Percentiles rank a stretch among this genome's conserved stretches.
Conservation (phyloP, 2,113 vertebrate species). For the Camelus dromedarius region DNA sequence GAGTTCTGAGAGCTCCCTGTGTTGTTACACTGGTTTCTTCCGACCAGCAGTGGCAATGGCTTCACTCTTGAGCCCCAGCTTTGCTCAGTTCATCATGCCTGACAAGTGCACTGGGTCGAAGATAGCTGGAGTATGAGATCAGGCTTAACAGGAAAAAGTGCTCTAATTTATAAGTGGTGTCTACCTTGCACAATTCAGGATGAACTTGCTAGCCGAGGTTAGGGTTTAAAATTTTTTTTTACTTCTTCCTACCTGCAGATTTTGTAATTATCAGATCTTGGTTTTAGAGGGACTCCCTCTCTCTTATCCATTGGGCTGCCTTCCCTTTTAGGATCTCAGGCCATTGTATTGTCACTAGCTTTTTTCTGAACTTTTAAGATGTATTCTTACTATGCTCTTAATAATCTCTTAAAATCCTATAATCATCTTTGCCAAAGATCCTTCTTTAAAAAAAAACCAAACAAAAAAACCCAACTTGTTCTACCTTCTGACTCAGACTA, state of each 20-base stretch:
- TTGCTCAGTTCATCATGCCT: not conserved
- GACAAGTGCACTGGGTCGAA: not conserved
- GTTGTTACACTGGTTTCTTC: not conserved
- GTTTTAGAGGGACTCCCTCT: not conserved
- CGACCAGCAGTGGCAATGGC: not conserved
- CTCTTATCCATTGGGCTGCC: not conserved
- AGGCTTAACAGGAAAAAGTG: not conserved
- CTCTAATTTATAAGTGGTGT: not conserved
- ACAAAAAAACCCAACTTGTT: not conserved
- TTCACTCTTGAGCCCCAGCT: not conserved
- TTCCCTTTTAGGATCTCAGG: slow-evolving; percentile 14
- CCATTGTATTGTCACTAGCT: not conserved
- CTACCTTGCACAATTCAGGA: not conserved
- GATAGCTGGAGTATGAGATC: not conserved
- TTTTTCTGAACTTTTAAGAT: slow-evolving; percentile 44
- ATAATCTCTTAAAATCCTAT: slow-evolving; percentile 33
- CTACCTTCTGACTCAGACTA: slow-evolving; percentile 36
- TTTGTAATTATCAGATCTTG: not conserved
- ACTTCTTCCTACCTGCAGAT: not conserved
- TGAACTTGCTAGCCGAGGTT: not conserved
- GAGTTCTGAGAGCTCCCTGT: not conserved
- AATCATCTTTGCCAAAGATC: slow-evolving; percentile 5
- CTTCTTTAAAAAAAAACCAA: not conserved
- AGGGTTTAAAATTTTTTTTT: not conserved
- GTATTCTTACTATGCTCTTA: not conserved